These are phyloP conservation scores for Tetraneura akinire DNA, from an alignment of 1,140 invertebrate genomes.

Conservation along the genomic window DNA sequence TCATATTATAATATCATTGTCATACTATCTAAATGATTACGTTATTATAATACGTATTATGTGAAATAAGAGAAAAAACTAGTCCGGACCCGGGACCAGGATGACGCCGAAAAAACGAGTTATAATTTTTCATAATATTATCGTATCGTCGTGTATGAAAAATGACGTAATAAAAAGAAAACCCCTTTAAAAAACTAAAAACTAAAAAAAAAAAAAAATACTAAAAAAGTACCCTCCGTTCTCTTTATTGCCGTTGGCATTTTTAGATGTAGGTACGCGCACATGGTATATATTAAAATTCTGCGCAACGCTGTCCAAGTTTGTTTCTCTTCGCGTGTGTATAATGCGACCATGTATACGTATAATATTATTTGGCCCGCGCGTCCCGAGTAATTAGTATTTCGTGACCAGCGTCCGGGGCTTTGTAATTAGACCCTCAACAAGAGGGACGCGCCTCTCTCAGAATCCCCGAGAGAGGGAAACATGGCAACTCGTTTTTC, in stretches of 20 bases:
- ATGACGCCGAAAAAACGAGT: constrained; percentile 3
- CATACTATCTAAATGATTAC: too few relatives aligned
- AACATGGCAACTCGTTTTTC: constrained; percentile 51
- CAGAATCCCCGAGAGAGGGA: constrained; percentile 49
- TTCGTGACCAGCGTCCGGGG: constrained; percentile 47
- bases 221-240: too few relatives aligned
- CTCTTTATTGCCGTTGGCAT: constrained; percentile 17
- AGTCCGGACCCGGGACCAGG: too few relatives aligned
- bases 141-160: background rate
- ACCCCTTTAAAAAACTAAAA: constrained; percentile 14
- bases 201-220: too few relatives aligned
- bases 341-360: background rate
- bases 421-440: constrained; percentile 49
- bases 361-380: constrained; percentile 20
- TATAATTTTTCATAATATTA: constrained; percentile 27
- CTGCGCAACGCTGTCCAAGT: constrained; percentile 13
- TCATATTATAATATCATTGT: too few relatives aligned
- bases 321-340: background rate
- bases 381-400: constrained; percentile 46
- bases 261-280: constrained; percentile 28
- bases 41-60: too few relatives aligned
- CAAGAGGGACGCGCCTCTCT: constrained; percentile 45
- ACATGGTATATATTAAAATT: constrained; percentile 6
- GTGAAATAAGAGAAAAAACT: too few relatives aligned
- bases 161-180: constrained; percentile 39